Evolutionary conservation across 2,797 vertebrate species (phyloP).

Genomic region (Cetoscarus ocellatus): DNA sequence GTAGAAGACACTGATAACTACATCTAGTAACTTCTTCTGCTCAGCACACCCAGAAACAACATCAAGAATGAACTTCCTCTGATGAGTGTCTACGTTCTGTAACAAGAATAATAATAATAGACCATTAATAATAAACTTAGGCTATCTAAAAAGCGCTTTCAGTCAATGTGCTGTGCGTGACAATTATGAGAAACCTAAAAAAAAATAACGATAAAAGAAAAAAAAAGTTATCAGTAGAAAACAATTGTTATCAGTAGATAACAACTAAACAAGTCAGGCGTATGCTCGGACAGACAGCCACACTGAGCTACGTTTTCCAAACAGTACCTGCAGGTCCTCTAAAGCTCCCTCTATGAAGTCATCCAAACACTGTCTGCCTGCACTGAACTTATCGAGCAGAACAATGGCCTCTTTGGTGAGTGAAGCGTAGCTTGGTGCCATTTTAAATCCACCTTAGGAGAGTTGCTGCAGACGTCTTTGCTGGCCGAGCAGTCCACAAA

Average conservation of each 20-base stretch:
- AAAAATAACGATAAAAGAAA: too few relatives aligned
- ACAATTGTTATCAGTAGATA: conserved; percentile 4
- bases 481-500: not conserved
- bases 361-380: conserved; percentile 83
- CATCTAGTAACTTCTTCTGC: conserved; percentile 85
- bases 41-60: conserved; percentile 88
- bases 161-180: too few relatives aligned
- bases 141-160: too few relatives aligned
- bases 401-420: conserved; percentile 81
- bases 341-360: conserved; percentile 84
- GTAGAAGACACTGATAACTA: conserved; percentile 89
- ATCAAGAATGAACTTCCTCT: conserved; percentile 85
- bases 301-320: not conserved
- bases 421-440: conserved; percentile 79
- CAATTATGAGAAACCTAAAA: too few relatives aligned
- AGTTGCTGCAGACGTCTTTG: not conserved
- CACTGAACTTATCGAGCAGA: conserved; percentile 85
- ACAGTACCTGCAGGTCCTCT: conserved; percentile 84
- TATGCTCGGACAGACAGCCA: not conserved
- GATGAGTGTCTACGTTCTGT: conserved; percentile 76
- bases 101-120: conserved; percentile 5
- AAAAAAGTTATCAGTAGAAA: not conserved
- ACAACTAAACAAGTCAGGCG: not conserved
- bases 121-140: too few relatives aligned
- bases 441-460: conserved; percentile 67